phyloP scores from a whole-genome alignment of 2,113 vertebrate species.

The Sceloporus undulatus region DNA sequence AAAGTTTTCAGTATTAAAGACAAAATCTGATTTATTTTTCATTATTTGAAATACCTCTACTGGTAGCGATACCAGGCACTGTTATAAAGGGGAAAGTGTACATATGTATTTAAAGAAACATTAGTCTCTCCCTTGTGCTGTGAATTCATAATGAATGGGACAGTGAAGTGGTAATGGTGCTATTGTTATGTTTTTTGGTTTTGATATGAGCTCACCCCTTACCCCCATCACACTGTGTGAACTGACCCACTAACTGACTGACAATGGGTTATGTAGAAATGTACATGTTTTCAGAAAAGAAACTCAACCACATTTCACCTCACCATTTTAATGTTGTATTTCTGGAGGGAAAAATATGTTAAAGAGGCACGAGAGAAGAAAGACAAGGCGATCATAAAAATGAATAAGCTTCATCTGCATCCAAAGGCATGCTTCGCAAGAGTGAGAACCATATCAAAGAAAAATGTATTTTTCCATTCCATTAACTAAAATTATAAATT shows the following conservation, averaged over 20 bases:
- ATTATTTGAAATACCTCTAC: background rate
- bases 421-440: background rate
- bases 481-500: constrained; percentile 18
- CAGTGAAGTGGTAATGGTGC: no score
- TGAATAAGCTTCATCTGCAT: background rate
- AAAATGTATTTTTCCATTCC: background rate
- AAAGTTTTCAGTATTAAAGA: background rate
- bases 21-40: background rate
- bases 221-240: no score
- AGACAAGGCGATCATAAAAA: background rate
- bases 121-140: background rate
- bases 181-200: no score
- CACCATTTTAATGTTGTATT: background rate
- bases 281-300: no score
- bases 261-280: no score
- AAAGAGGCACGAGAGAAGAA: background rate
- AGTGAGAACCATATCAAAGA: background rate
- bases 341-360: background rate
- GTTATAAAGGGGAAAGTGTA: background rate
- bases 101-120: background rate
- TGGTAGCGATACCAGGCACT: no score
- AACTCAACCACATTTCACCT: no score
- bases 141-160: background rate
- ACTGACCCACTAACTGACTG: no score
- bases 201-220: no score